Conservation (phyloP, 1,140 invertebrate species). For the Phymastichus coffea region DNA sequence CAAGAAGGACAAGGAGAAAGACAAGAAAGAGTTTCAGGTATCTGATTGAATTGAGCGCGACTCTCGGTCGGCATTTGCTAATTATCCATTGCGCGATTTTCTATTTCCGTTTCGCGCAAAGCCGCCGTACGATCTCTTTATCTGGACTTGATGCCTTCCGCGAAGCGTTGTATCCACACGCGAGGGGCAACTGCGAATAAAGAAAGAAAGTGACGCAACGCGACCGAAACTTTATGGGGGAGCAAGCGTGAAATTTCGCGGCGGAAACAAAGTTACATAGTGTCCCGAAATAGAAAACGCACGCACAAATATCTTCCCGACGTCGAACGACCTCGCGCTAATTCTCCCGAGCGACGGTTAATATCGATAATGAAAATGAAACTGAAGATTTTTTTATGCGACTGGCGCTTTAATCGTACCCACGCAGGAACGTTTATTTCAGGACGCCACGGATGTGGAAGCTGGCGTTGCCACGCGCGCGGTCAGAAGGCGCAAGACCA, state of each 20-base stretch:
- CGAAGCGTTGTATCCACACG: conserved; percentile 1
- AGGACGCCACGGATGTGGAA: conserved; percentile 68
- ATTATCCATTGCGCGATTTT: too few species aligned
- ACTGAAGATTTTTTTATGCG: too few species aligned
- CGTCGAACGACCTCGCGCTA: too few species aligned
- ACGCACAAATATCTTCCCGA: too few species aligned
- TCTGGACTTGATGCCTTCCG: conserved; percentile 3
- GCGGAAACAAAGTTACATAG: conserved; percentile 2
- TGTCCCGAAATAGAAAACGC: conserved; percentile 26
- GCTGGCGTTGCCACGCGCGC: conserved; percentile 66
- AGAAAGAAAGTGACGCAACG: conserved; percentile 13
- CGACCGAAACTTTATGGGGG: conserved; percentile 14
- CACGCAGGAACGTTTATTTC: conserved; percentile 23
- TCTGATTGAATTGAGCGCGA: too few species aligned
- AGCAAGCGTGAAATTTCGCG: conserved; percentile 5
- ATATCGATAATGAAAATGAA: too few species aligned
- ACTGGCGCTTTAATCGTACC: background rate
- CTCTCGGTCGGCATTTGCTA: too few species aligned
- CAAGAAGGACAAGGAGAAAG: conserved; percentile 56
- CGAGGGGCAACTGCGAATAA: conserved; percentile 19
- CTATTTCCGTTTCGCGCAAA: too few species aligned
- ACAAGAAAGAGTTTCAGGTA: conserved; percentile 62
- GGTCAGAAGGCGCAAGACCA: conserved; percentile 81
- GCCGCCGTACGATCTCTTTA: too few species aligned
- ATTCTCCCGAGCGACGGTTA: too few species aligned